Conservation (phyloP, 2,888 invertebrate genomes). For the Emesis russula region DNA sequence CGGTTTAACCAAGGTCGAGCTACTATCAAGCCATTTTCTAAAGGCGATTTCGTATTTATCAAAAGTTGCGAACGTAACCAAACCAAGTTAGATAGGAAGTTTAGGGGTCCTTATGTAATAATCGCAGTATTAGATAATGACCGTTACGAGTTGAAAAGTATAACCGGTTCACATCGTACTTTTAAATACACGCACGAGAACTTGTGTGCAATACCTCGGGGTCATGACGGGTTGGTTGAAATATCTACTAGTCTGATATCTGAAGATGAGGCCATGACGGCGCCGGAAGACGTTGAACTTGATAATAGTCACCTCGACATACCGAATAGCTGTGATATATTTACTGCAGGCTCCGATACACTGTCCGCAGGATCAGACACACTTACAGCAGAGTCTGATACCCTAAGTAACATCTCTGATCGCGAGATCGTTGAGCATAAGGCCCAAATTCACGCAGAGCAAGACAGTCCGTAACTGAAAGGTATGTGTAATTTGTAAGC, state of each 20-base stretch:
- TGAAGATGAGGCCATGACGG: conserved; percentile 20
- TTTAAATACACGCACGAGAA: conserved; percentile 79
- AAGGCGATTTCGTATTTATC: conserved; percentile 79
- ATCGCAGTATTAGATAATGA: conserved; percentile 56
- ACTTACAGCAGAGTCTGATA: conserved; percentile 4
- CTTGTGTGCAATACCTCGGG: conserved; percentile 67
- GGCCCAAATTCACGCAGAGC: conserved; percentile 3
- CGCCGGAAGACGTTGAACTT: not conserved
- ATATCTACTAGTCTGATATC: conserved; percentile 6
- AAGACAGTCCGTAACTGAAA: not conserved
- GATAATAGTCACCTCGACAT: not conserved
- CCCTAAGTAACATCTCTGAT: not conserved
- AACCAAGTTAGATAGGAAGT: conserved; percentile 76
- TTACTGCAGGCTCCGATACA: conserved; percentile 13
- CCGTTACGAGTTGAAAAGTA: conserved; percentile 62
- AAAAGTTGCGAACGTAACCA: conserved; percentile 78
- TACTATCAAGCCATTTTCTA: conserved; percentile 32
- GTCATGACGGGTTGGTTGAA: conserved; percentile 1
- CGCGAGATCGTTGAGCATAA: not conserved
- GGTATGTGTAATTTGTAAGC: conserved; percentile 6
- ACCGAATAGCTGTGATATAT: not conserved
- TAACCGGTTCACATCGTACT: conserved; percentile 55
- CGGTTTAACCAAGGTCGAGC: no score
- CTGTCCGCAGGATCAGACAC: conserved; percentile 2
- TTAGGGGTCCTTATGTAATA: conserved; percentile 64